Base-by-base conservation (phyloP, 1,140 invertebrate genomes). In the Tribolium castaneum region DNA sequence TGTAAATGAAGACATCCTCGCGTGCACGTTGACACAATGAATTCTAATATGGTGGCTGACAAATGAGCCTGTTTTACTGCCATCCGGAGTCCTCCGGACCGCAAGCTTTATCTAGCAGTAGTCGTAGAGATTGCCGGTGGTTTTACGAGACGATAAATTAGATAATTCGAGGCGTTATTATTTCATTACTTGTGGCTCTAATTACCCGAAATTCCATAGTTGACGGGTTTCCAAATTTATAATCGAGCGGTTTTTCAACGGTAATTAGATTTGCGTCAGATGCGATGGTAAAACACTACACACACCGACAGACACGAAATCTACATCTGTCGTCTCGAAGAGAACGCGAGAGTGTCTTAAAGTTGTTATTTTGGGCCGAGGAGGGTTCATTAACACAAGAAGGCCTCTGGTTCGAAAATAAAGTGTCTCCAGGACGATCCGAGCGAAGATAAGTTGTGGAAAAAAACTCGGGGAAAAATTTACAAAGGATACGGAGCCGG, bases 361-460 rank as follows among this genome's bases (percentile, higher is more conserved):
- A 51, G 66, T 35, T 56, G 79, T 78, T 81, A 81, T 81, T 82
- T 82, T 73, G 54, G 52, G 50, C 75, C 34, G 77, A 75, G 30
- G 50, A 82, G 82, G 79, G 83, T 83, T 83, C 83, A 82, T 83
- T 82, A 83, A 83, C 83, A 82, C 78, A 76, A 59, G 52, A 52
- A 39, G 14, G 52, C 14, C 30, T 25, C 52, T 12, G 50, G n/a
- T 62, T 78, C 54, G 76, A 81, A 83, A 83, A 83, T 83, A 83
- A 81, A 80, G 77, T 80, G 82, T 82, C 82, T 73, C 80, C 78
- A 76, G 72, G 80, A 35, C 52, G 54, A 76, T 34, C 49, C 45
- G 25, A 71, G 45, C 10, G 14, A 22, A 56, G 74, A 62, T 71
- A 45, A 30, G 25, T 30, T 6, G 25, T 1, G 16, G 25, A 3